Conservation (phyloP, 2,888 invertebrate genomes). For the Chorisops tibialis region DNA sequence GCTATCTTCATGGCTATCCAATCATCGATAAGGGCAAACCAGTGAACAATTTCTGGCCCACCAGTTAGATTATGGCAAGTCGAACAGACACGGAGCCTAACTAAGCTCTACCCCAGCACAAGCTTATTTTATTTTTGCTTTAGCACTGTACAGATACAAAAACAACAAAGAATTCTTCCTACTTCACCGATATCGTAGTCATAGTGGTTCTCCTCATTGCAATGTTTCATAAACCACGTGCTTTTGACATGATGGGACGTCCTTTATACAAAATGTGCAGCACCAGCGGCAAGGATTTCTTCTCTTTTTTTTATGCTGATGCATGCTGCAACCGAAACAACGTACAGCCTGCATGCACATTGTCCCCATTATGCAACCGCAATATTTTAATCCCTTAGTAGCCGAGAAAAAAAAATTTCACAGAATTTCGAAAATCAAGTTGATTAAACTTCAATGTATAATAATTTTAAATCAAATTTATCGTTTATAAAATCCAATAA, state of each 20-base stretch:
- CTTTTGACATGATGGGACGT: slow-evolving; percentile 11
- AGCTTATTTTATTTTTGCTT: neutral
- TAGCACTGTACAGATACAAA: neutral
- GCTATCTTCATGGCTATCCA: neutral
- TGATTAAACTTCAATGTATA: too few species aligned
- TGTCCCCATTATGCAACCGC: too few species aligned
- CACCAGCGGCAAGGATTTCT: too few species aligned
- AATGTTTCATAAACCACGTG: slow-evolving; percentile 15
- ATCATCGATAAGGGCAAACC: neutral
- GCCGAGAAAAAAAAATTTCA: too few species aligned
- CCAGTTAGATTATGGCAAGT: slow-evolving; percentile 8
- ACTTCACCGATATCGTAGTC: neutral
- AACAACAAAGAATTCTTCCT: neutral
- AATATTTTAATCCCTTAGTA: too few species aligned
- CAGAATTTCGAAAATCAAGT: too few species aligned
- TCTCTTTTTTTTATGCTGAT: too few species aligned
- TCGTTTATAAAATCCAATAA: too few species aligned
- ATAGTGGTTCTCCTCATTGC: slow-evolving; percentile 8
- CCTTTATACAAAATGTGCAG: neutral
- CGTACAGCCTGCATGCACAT: too few species aligned
- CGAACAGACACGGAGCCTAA: neutral
- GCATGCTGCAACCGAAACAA: too few species aligned
- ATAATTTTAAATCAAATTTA: too few species aligned
- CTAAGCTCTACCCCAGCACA: slow-evolving; percentile 1
- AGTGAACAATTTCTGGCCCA: slow-evolving; percentile 2